Conservation (phyloP, 2,113 vertebrate genomes). For the Saccopteryx leptura region DNA sequence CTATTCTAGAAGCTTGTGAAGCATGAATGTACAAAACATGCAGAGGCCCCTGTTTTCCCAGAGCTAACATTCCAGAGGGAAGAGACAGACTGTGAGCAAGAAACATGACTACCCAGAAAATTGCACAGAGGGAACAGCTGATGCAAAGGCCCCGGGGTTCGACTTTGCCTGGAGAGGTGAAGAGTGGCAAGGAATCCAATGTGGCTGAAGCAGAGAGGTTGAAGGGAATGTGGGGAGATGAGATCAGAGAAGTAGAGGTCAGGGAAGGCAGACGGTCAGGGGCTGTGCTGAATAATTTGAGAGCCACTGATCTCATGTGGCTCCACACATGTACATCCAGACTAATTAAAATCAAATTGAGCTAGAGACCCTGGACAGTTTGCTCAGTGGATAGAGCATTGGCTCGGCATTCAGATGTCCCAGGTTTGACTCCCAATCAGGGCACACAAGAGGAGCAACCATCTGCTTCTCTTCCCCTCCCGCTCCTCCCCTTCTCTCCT, state of each 20-base stretch:
- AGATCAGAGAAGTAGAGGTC: not conserved
- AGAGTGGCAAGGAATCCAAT: not conserved
- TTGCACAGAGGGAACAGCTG: not conserved
- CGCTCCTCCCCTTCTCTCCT: too few relatives aligned
- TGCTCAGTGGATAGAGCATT: too few relatives aligned
- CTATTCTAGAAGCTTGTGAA: not conserved
- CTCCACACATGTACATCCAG: not conserved
- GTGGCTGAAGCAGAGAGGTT: not conserved
- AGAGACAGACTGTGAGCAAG: not conserved
- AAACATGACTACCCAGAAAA: not conserved
- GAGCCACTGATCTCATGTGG: rapidly evolving
- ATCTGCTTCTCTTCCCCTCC: too few relatives aligned
- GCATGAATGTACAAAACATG: not conserved
- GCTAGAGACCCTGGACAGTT: not conserved
- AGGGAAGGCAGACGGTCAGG: not conserved
- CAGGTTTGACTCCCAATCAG: too few relatives aligned
- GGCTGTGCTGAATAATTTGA: rapidly evolving
- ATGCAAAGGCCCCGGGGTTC: not conserved
- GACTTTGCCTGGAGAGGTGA: not conserved
- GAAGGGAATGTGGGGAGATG: too few relatives aligned
- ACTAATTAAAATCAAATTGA: not conserved
- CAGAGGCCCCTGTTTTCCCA: rapidly evolving
- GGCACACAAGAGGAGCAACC: too few relatives aligned
- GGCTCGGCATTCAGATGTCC: too few relatives aligned
- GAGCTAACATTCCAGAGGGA: not conserved